A percentile compares a stretch with the other conserved stretches of the same genome.
Conservation (phyloP, 2,797 vertebrate species). For the Tolypeutes matacus region DNA sequence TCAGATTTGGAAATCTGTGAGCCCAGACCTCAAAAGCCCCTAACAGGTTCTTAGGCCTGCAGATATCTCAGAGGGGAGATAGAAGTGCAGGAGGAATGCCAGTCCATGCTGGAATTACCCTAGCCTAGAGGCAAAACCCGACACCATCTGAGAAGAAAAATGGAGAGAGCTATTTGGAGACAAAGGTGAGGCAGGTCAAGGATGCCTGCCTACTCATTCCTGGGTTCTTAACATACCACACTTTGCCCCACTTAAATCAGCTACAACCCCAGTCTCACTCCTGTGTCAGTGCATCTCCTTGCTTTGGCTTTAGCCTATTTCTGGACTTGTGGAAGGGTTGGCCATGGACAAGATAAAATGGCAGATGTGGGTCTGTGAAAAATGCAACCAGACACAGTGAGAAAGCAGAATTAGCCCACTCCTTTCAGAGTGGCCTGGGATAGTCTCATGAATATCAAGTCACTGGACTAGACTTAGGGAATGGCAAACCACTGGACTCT, state of each 20-base stretch:
- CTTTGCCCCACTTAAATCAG: background rate
- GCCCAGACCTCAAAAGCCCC: background rate
- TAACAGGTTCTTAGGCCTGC: background rate
- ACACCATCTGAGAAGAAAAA: conserved; percentile 20
- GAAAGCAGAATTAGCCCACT: background rate
- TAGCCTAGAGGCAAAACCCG: background rate
- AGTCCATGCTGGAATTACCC: background rate
- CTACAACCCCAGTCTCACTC: background rate
- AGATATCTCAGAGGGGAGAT: background rate
- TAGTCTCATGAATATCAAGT: background rate
- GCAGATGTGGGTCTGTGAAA: background rate
- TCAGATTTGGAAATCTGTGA: background rate
- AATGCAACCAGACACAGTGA: background rate
- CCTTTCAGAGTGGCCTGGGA: background rate
- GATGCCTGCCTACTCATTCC: background rate
- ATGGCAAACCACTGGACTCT: background rate
- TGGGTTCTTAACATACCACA: background rate
- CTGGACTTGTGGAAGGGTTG: background rate
- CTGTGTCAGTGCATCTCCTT: background rate
- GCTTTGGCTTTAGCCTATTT: background rate
- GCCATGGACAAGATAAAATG: background rate
- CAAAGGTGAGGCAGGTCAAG: background rate
- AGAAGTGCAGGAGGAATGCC: background rate
- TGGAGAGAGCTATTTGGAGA: background rate
- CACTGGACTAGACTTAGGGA: background rate